Percentiles rank a stretch among this genome's conserved stretches.
Conservation (phyloP, 2,113 vertebrate genomes). For the Lophochroa leadbeateri region DNA sequence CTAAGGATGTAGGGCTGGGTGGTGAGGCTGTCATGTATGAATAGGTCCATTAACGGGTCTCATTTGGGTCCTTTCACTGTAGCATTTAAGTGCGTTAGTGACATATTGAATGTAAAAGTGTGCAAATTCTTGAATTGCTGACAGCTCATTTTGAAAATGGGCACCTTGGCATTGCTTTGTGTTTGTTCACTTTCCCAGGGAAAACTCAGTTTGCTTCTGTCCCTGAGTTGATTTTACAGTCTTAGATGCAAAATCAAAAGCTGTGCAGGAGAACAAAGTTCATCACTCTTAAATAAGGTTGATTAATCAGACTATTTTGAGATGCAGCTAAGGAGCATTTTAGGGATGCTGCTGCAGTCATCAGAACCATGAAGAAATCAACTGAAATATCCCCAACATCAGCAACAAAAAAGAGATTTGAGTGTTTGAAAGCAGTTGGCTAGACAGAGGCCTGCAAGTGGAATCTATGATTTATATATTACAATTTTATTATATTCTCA, state of each 20-base stretch:
- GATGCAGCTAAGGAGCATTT: not conserved
- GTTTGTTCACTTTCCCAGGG: not conserved
- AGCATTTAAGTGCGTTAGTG: fast-evolving
- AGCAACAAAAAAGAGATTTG: not conserved
- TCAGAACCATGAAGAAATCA: not conserved
- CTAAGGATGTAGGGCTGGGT: too few species aligned
- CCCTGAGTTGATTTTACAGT: not conserved
- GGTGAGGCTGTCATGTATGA: not conserved
- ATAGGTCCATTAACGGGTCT: not conserved
- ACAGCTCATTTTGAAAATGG: not conserved
- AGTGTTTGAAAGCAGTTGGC: not conserved
- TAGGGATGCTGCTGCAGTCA: not conserved
- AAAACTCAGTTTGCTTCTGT: not conserved
- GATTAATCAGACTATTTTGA: conserved; percentile 37
- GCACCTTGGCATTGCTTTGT: not conserved
- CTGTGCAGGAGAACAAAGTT: not conserved
- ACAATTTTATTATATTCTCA: not conserved
- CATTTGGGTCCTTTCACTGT: not conserved
- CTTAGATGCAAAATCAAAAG: not conserved
- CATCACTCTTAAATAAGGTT: not conserved
- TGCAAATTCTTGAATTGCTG: not conserved
- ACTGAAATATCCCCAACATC: not conserved
- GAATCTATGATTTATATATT: not conserved
- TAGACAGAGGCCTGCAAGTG: not conserved
- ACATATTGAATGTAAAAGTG: not conserved